Conservation (phyloP, 2,888 invertebrate genomes). For the Heliconius sara region DNA sequence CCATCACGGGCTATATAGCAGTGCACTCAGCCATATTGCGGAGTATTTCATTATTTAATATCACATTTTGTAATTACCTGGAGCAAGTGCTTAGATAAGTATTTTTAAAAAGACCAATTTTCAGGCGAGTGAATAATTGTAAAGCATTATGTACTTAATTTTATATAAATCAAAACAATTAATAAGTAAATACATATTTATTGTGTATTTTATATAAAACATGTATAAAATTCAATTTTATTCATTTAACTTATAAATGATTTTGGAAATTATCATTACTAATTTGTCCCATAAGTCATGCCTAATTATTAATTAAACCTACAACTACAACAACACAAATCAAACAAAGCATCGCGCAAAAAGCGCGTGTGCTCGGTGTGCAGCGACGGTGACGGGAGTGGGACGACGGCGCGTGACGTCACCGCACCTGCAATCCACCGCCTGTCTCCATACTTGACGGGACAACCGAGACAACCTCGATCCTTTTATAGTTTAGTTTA, state of each 20-base stretch:
- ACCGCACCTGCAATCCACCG: slow-evolving; percentile 43
- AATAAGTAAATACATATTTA: too few relatives aligned
- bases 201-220: too few relatives aligned
- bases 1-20: slow-evolving; percentile 20
- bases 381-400: slow-evolving; percentile 49
- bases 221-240: too few relatives aligned
- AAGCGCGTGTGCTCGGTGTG: slow-evolving; percentile 48
- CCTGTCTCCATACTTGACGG: slow-evolving; percentile 20
- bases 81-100: not conserved
- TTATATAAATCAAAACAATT: too few relatives aligned
- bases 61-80: too few relatives aligned
- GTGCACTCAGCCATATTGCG: slow-evolving; percentile 20
- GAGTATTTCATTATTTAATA: slow-evolving; percentile 11
- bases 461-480: slow-evolving; percentile 24
- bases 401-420: slow-evolving; percentile 47
- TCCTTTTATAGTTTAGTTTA: not conserved
- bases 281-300: too few relatives aligned
- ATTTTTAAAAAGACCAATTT: not conserved
- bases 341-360: slow-evolving; percentile 48
- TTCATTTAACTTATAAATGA: too few relatives aligned
- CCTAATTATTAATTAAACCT: too few relatives aligned
- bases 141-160: too few relatives aligned
- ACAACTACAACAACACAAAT: slow-evolving; percentile 5
- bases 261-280: too few relatives aligned
- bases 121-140: not conserved